Evolutionary conservation across 2,888 invertebrate genomes (phyloP), one percentile per base, ranked within the genome.

Genomic region (Lochmaea crataegi): DNA sequence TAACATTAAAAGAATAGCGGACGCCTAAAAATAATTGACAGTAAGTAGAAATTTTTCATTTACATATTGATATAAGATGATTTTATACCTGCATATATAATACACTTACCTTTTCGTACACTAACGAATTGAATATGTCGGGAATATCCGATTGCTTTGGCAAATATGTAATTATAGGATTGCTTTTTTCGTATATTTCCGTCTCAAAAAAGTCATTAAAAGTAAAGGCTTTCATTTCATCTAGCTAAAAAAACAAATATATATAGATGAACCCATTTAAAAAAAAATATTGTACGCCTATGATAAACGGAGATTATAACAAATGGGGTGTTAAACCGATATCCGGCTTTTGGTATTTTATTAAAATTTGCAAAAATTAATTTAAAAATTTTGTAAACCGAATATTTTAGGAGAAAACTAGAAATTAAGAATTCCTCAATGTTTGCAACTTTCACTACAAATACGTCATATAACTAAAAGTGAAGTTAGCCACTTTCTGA

Each of bases 1-100:
- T 79, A 96, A 84, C 96, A 96, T 96, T 56, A 94, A 89, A 68
- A 97, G 89, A 1, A 96, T 87, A 0, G 95, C 91, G 0, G 94
- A 91, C 38, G 95, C 95, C 93, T 94, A 81, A 41, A 83, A 83
- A 53, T 53, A 3, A 2, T 53, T 18, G 32, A 22, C 22, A 22
- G 22, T 22, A 22, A 22, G 22, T 22, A 22, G 22, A 22, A 6
- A 38, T 38, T 5, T 38, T 7, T 38, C 9, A 38, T 38, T 4
- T 4, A 14, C 12, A 12, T 45, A 12, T 45, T 14, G 45, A 45
- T 14, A 3, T 45, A 14, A 45, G 14, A 65, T 67, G 68, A 64
- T 57, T 32, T 32, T n/a, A n/a, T n/a, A n/a, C n/a, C n/a, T n/a
- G n/a, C n/a, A n/a, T n/a, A n/a, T n/a, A n/a, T n/a, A n/a, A n/a